Evolutionary conservation across 37 sponge, comb jelly and placozoan species (phyloP).

Genomic region (Sycon ciliatum): DNA sequence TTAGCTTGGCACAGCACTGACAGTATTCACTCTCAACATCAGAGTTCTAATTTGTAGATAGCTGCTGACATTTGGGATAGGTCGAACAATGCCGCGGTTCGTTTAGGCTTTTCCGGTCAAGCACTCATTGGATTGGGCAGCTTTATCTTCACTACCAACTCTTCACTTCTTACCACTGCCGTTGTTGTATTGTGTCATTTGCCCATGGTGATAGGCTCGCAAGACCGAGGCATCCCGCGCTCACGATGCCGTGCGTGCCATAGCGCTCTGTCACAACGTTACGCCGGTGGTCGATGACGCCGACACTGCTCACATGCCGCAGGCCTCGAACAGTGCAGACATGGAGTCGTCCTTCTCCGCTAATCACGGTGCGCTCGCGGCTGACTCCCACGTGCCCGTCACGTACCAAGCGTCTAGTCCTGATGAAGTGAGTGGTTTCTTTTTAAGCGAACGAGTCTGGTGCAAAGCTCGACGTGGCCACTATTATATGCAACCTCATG

Average conservation of each 20-base stretch:
- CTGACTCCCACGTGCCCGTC: not conserved
- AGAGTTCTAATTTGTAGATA: no score
- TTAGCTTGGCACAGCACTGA: no score
- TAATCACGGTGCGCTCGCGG: not conserved
- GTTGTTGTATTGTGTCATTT: no score
- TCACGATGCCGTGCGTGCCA: slow-evolving; percentile 63
- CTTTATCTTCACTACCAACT: no score
- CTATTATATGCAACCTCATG: no score
- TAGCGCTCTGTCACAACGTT: slow-evolving; percentile 87
- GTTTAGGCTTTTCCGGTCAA: no score
- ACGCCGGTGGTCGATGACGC: slow-evolving; percentile 51
- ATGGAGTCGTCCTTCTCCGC: not conserved
- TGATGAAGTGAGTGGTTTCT: slow-evolving; percentile 56
- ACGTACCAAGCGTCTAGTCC: slow-evolving; percentile 87
- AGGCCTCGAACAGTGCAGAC: not conserved
- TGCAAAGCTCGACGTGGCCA: not conserved
- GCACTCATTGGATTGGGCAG: no score
- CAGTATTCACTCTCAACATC: no score
- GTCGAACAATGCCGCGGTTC: no score
- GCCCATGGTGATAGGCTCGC: no score
- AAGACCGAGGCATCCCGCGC: slow-evolving; percentile 21
- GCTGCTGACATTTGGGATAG: no score
- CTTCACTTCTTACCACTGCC: no score
- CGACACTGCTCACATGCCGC: not conserved
- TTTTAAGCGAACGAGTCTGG: not conserved